Evolutionary conservation across 35 echinoderm and acorn worm genomes (phyloP).

Genomic region (Apostichopus parvimensis): DNA sequence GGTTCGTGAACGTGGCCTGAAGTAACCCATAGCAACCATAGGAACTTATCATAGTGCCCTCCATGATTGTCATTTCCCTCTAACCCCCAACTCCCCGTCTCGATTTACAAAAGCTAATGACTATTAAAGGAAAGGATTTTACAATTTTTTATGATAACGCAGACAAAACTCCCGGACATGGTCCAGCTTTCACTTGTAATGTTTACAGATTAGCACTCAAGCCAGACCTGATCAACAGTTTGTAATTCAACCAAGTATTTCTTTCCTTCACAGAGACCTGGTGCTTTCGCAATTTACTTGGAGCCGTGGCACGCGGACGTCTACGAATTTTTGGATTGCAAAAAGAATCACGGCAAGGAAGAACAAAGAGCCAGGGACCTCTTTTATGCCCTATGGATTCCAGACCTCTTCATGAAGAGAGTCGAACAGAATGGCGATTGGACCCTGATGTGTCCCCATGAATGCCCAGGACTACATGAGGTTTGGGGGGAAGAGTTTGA

Average conservation of each 20-base stretch:
- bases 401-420: slow-evolving; percentile 96
- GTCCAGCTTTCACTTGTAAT: no score
- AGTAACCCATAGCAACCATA: no score
- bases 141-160: no score
- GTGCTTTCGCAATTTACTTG: slow-evolving; percentile 95
- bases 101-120: no score
- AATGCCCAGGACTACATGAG: slow-evolving; percentile 80
- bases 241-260: background rate
- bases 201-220: no score
- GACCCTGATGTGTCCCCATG: slow-evolving; percentile 97
- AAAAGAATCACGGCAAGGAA: slow-evolving; percentile 97
- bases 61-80: no score
- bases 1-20: no score
- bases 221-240: no score
- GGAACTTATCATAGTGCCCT: no score
- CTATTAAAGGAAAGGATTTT: no score
- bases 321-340: slow-evolving; percentile 91
- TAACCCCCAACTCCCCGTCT: no score
- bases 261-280: slow-evolving; percentile 73
- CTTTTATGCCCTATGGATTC: slow-evolving; percentile 94
- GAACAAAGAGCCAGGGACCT: slow-evolving; percentile 92
- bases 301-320: slow-evolving; percentile 99
- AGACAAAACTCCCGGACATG: no score
- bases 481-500: slow-evolving; percentile 89
- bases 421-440: slow-evolving; percentile 81